phyloP scores from a whole-genome alignment of 1,140 invertebrate species.

The Subanguina moxae region DNA sequence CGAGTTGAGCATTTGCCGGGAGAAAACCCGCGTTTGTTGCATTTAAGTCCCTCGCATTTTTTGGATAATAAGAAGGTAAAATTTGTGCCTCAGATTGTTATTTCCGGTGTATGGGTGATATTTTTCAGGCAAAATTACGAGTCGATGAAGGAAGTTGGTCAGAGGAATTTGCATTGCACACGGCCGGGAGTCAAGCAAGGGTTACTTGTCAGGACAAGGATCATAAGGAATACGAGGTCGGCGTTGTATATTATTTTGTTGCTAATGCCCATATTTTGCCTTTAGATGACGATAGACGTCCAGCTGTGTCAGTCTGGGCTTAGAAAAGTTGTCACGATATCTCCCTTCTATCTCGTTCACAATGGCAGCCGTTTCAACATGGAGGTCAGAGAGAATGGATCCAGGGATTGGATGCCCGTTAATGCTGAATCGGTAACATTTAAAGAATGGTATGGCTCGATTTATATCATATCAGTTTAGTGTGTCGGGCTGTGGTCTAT shows the following conservation, averaged over 20 bases:
- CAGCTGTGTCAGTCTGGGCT: conserved; percentile 81
- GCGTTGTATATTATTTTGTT: too few relatives aligned
- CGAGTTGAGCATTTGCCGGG: too few relatives aligned
- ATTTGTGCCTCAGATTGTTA: too few relatives aligned
- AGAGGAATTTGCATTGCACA: conserved; percentile 91
- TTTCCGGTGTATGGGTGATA: too few relatives aligned
- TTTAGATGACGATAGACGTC: conserved; percentile 84
- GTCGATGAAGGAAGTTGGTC: conserved; percentile 59
- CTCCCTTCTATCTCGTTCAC: conserved; percentile 86
- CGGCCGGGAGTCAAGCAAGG: conserved; percentile 84
- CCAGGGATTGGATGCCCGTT: conserved; percentile 47
- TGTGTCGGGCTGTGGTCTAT: conserved; percentile 81
- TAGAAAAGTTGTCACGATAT: conserved; percentile 91
- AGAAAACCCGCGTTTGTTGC: conserved; percentile 31
- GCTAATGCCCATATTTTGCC: too few relatives aligned
- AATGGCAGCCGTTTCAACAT: conserved; percentile 74
- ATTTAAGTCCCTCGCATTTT: conserved; percentile 15
- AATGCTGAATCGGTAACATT: conserved; percentile 49
- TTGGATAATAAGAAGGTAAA: conserved; percentile 23
- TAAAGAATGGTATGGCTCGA: too few relatives aligned
- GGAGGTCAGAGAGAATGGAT: conserved; percentile 72
- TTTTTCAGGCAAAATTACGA: conserved; percentile 23
- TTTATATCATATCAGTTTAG: too few relatives aligned
- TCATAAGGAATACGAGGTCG: too few relatives aligned
- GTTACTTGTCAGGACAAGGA: conserved; percentile 74